Base-by-base conservation (phyloP, 2,888 invertebrate genomes). In the Eutolmus rufibarbis region DNA sequence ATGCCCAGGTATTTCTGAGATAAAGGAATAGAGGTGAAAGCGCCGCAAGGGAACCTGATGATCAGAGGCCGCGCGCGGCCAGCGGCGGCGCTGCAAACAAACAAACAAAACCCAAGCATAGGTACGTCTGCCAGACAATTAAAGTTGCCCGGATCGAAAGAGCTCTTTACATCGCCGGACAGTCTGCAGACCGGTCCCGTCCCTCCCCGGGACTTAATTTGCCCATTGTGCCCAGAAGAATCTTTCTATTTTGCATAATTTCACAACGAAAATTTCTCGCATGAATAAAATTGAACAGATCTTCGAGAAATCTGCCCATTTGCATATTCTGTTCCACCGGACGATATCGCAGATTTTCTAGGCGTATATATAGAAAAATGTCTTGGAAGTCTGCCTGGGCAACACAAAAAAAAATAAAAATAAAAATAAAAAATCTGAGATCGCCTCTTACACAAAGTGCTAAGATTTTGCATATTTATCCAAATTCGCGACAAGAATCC, bases 201-300 rank as follows among this genome's bases (percentile, higher is more conserved):
- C 14, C 51, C 43, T 31, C 56, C 81, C 81, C 51, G 23, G 9
- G 23, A 81, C 81, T 51, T 51, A 81, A 81, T 81, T 81, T 81
- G 81, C 56, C 81, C 81, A 81, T 81, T 81, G 74, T 66, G 31
- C 66, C 74, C 43, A 19, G 74, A 46, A 66, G 84, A 84, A 84
- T 84, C 84, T 84, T 84, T 57, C 57, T 84, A 40, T 19, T 84
- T 84, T 84, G 84, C 84, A 84, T 84, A 84, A 84, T 84, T 84
- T 84, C 84, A 57, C 84, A 84, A 84, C 31, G 84, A 84, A 79
- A 84, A 84, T 84, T 84, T 84, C 84, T 66, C 43, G 84, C 86
- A 46, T 86, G 86, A 86, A 86, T 86, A 76, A 86, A 74, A 86
- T 74, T 74, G 74, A 86, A 74, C 76, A 51, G 76, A 86, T 86